phyloP scores from a whole-genome alignment of 2,888 invertebrate genomes.

The Eremobia ochroleuca region DNA sequence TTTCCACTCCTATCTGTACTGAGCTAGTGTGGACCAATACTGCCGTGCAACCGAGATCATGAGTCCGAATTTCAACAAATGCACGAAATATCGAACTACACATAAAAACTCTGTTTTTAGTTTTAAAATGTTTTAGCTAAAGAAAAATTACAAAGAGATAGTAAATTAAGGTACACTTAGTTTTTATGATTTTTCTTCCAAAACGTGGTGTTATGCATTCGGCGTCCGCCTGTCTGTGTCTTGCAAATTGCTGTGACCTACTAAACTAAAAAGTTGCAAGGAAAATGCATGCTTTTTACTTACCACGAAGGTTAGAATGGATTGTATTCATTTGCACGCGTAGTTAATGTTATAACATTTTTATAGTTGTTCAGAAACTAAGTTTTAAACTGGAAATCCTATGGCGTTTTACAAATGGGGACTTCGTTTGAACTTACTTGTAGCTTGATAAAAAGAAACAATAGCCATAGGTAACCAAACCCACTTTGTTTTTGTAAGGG shows the following conservation, averaged over 20 bases:
- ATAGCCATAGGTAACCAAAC: background rate
- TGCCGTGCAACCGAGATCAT: too few species aligned
- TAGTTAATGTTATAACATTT: slow-evolving; percentile 17
- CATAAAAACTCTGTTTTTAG: background rate
- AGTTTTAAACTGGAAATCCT: slow-evolving; percentile 12
- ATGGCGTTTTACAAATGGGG: background rate
- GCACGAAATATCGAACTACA: too few species aligned
- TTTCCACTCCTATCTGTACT: too few species aligned
- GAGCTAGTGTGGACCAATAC: too few species aligned
- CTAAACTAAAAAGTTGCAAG: slow-evolving; percentile 54
- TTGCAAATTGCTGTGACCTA: slow-evolving; percentile 61
- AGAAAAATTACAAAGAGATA: background rate
- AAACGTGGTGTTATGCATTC: slow-evolving; percentile 8
- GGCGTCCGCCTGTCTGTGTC: slow-evolving; percentile 58
- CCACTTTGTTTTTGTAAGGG: background rate
- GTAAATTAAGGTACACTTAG: background rate
- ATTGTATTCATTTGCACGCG: slow-evolving; percentile 13
- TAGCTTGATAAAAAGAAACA: background rate
- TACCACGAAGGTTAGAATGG: slow-evolving; percentile 26
- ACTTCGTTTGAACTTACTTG: background rate
- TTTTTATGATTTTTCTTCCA: slow-evolving; percentile 19
- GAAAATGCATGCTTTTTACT: slow-evolving; percentile 38
- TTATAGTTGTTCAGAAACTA: slow-evolving; percentile 20
- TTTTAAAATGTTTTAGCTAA: background rate
- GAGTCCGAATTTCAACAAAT: background rate